Base-by-base conservation (phyloP, 1,140 invertebrate species). In the Drosophila miranda region DNA sequence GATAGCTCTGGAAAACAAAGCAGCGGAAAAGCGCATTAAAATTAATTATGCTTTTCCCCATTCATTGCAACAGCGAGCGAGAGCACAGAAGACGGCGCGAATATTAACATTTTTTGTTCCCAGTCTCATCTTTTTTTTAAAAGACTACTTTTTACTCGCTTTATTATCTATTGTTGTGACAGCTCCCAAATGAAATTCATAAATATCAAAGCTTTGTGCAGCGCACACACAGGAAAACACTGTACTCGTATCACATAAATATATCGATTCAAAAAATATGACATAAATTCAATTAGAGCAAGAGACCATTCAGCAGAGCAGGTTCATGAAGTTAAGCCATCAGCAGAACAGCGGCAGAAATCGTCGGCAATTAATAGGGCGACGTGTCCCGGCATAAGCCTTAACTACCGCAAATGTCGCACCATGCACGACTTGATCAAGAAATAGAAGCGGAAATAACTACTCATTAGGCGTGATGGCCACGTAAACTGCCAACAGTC, bases 361-460 rank as follows among this genome's bases (percentile, higher is more conserved):
- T 71, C 68, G 69, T 62, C 55, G 53, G 64, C 78, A 78, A 82
- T 87, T 87, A 87, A 87, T 87, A 42, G 70, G 53, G 46, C 46
- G 61, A 84, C 68, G 80, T 80, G 77, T 74, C 60, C 59, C n/a
- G 54, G 68, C 55, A 69, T 63, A 48, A 53, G 58, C 23, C 55
- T 26, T 76, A 72, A 75, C 78, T 54, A 57, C 76, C 58, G 41
- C 66, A 67, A 70, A 78, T 69, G 61, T 45, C 44, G 50, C 49
- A 62, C 70, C 68, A 61, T 63, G 78, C 83, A 81, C 83, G 83
- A 78, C 54, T 77, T 87, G 77, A 87, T 87, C 82, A 82, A 82
- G 82, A 87, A 78, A 87, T 87, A 87, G 59, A 82, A 67, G 51
- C 78, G 82, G 82, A 87, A 88, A 87, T 87, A 87, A 87, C 83